Base-by-base conservation (phyloP, 2,888 invertebrate species). In the Tanypteryx hageni region DNA sequence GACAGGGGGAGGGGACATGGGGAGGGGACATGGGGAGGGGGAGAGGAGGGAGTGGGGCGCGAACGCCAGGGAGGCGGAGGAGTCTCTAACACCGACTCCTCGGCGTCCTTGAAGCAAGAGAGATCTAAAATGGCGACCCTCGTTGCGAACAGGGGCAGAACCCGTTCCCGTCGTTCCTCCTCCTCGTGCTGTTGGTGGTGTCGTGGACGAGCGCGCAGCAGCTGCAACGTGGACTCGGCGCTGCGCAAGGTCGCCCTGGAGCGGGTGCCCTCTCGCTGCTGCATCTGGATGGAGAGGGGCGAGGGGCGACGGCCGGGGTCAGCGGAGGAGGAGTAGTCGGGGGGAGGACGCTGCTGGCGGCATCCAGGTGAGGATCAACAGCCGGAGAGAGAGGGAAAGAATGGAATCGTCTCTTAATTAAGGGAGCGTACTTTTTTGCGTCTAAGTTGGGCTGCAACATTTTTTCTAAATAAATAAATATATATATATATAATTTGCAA, bases 71-170 rank as follows among this genome's bases (percentile, higher is more conserved):
- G 64, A 64, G 64, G 44, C 5, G 5, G 1, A 44, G 44, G 44
- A 1, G 44, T 3, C 64, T 64, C 64, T 64, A 68, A 68, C 68
- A 68, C 68, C 68, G 68, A 89, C 31, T 64, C 89, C 89, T 64
- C 61, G 89, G 64, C 64, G 89, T 89, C 89, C 89, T 89, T 89
- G 89, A 89, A 86, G 89, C 89, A 64, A 64, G 89, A 89, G 31
- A 83, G 31, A 83, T 83, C 44, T 83, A 86, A 86, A 86, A 86
- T 86, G 86, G 86, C 86, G 86, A 86, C 61, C 86, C 86, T 61
- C 85, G 85, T 86, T 86, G 86, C 61, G 61, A 86, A 57, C 86
- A 86, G 86, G 86, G 86, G 86, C 89, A 89, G 89, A 89, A 89
- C 89, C 89, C 89, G 89, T 89, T 89, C 89, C 64, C 18, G 44